Evolutionary conservation across 2,797 vertebrate genomes (phyloP).

Genomic region (Danio jaintianensis): DNA sequence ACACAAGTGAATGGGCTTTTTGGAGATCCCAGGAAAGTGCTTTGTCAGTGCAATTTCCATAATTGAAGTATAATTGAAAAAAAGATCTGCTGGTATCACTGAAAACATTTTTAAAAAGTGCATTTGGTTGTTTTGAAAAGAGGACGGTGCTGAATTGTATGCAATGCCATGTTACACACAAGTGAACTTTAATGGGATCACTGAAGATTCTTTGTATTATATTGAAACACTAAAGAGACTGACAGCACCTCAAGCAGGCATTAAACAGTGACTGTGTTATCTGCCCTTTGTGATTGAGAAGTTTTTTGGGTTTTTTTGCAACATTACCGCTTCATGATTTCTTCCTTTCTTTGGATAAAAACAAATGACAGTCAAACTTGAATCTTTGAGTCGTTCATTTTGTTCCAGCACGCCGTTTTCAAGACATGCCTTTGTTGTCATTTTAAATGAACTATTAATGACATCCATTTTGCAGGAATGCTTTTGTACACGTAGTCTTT

Average conservation of each 20-base stretch:
- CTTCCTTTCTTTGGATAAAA: constrained; percentile 8
- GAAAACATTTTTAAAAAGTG: not conserved
- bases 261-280: not conserved
- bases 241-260: not conserved
- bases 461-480: not conserved
- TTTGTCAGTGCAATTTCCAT: constrained; percentile 28
- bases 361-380: not conserved
- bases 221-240: constrained; percentile 28
- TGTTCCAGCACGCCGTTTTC: not conserved
- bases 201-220: constrained; percentile 27
- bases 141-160: not conserved
- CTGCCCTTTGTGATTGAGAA: not conserved
- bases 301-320: not conserved
- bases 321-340: not conserved
- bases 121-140: not conserved
- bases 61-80: not conserved
- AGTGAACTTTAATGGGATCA: not conserved
- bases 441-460: not conserved
- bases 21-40: not conserved
- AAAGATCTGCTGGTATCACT: not conserved
- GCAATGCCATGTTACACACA: not conserved
- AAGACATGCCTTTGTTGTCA: too few species aligned
- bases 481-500: not conserved
- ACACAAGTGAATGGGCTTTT: not conserved
- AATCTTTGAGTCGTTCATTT: not conserved